These are phyloP conservation scores for Apogon hyalosoma DNA, from an alignment of 2,797 vertebrate species.

Conservation along the genomic window DNA sequence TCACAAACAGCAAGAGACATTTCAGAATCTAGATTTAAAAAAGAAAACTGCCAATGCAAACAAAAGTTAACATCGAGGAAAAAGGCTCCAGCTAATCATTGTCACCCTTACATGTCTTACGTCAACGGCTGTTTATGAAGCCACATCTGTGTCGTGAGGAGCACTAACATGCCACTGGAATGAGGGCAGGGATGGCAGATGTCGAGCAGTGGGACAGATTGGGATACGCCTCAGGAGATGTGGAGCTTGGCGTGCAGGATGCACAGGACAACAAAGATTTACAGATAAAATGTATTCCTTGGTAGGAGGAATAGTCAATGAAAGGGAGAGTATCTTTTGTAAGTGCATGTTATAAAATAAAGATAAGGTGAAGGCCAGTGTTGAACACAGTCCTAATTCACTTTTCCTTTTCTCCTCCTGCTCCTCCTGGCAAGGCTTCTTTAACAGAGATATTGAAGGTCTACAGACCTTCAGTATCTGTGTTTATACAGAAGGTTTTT, in stretches of 20 bases:
- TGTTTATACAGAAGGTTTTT: background rate
- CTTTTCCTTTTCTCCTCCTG: constrained; percentile 9
- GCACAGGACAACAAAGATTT: constrained; percentile 17
- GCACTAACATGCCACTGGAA: constrained; percentile 36
- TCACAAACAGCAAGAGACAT: constrained; percentile 1
- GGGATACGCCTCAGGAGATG: constrained; percentile 56
- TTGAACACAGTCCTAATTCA: constrained; percentile 16
- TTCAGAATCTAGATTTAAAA: constrained; percentile 16
- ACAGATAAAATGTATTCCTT: constrained; percentile 21
- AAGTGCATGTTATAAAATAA: constrained; percentile 35
- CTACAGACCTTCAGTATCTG: background rate
- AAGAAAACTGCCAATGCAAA: background rate
- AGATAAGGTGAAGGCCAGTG: constrained; percentile 20
- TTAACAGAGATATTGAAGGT: constrained; percentile 36
- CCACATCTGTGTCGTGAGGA: constrained; percentile 55
- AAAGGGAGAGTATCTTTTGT: constrained; percentile 18
- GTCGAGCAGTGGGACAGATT: constrained; percentile 59
- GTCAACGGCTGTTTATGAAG: constrained; percentile 43
- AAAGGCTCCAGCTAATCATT: constrained; percentile 15
- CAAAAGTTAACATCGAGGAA: background rate
- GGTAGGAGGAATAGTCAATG: constrained; percentile 1
- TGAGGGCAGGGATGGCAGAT: constrained; percentile 60
- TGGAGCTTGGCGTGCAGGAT: constrained; percentile 25
- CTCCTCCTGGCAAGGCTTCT: constrained; percentile 23
- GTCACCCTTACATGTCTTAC: constrained; percentile 34